Percentiles rank a stretch among this genome's conserved stretches.
Evolutionary conservation across 2,113 vertebrate genomes (phyloP).

Genomic region (Solea senegalensis): DNA sequence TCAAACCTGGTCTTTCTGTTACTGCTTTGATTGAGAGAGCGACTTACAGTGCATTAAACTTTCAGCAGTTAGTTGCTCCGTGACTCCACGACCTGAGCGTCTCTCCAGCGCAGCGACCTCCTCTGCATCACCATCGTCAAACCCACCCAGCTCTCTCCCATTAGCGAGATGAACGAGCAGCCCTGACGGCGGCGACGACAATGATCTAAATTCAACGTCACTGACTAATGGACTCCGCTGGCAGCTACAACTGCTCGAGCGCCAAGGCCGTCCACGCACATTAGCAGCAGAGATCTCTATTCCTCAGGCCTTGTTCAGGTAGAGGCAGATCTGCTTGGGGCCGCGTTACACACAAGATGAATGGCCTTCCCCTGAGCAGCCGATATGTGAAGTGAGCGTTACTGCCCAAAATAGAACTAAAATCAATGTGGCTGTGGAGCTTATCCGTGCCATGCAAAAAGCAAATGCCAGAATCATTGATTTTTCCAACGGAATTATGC

Average conservation of each 20-base stretch:
- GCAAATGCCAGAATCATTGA: conserved; percentile 70
- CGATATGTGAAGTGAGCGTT: conserved; percentile 62
- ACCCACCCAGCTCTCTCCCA: conserved; percentile 23
- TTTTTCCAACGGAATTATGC: conserved; percentile 72
- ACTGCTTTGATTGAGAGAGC: too few relatives aligned
- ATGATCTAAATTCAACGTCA: conserved; percentile 48
- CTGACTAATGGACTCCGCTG: conserved; percentile 75
- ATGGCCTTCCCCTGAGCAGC: conserved; percentile 51
- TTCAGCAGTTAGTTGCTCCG: too few relatives aligned
- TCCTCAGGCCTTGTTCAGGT: conserved; percentile 69
- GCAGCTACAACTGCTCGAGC: conserved; percentile 70
- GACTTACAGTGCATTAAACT: too few relatives aligned
- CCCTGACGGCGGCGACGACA: conserved; percentile 36
- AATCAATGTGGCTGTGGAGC: conserved; percentile 68
- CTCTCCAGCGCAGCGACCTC: not conserved
- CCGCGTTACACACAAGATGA: conserved; percentile 55
- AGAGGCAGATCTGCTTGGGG: conserved; percentile 48
- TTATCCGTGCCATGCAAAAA: conserved; percentile 44
- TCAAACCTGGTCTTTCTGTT: too few relatives aligned
- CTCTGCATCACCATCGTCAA: conserved; percentile 16
- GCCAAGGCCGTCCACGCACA: conserved; percentile 63
- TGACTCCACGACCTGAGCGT: conserved; percentile 23
- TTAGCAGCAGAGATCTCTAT: conserved; percentile 68
- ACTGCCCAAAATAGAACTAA: conserved; percentile 70
- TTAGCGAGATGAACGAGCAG: conserved; percentile 61